Evolutionary conservation across 1,140 invertebrate species (phyloP).

Genomic region (Venustaconcha ellipsiformis): DNA sequence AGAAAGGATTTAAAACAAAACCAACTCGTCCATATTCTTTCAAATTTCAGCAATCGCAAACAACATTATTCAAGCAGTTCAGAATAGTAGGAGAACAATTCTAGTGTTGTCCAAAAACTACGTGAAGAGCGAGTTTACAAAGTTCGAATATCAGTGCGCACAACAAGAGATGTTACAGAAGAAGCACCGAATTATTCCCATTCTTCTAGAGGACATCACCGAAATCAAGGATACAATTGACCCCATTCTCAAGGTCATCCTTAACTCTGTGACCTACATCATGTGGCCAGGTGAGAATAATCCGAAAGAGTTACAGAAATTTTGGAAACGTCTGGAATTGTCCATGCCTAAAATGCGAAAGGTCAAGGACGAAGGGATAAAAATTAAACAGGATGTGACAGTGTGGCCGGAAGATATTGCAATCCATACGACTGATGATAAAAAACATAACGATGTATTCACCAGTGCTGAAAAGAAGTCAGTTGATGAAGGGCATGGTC

Average conservation of each 20-base stretch:
- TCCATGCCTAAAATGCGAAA: not conserved
- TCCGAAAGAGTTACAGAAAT: too few species aligned
- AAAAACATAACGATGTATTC: too few species aligned
- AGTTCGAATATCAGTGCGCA: conserved; percentile 57
- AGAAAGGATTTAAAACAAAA: too few species aligned
- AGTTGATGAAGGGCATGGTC: too few species aligned
- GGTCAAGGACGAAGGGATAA: too few species aligned
- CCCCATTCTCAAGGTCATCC: conserved; percentile 47
- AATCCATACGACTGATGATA: too few species aligned
- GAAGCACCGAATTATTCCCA: conserved; percentile 54
- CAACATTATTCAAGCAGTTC: conserved; percentile 52
- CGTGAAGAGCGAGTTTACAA: conserved; percentile 51
- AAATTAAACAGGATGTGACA: too few species aligned
- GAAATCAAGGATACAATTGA: conserved; percentile 36
- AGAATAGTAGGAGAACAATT: conserved; percentile 52
- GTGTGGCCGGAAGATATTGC: too few species aligned
- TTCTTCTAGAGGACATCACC: conserved; percentile 52
- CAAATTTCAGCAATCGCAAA: conserved; percentile 49
- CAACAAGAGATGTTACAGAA: conserved; percentile 54
- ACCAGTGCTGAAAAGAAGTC: too few species aligned
- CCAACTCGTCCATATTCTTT: not conserved
- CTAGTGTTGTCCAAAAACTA: conserved; percentile 48
- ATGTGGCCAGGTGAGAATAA: too few species aligned
- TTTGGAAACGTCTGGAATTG: too few species aligned
- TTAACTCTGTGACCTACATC: conserved; percentile 17